phyloP scores from a whole-genome alignment of 2,113 vertebrate genomes.

The Lepisosteus osseus region DNA sequence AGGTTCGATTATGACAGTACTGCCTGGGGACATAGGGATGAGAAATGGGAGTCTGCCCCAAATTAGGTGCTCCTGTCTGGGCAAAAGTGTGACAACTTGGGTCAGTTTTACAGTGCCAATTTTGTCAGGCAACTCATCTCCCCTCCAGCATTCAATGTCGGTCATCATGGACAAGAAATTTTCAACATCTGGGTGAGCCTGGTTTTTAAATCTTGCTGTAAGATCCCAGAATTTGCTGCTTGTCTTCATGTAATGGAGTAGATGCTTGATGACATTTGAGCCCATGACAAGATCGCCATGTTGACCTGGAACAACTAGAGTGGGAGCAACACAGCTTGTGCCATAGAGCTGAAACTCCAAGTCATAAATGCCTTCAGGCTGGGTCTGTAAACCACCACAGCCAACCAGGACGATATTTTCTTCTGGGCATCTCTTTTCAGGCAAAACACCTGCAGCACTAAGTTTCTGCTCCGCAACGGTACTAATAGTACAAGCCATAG shows the following conservation, averaged over 20 bases:
- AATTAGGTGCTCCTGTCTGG: constrained; percentile 24
- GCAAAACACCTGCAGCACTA: neutral
- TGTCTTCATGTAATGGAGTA: constrained; percentile 20
- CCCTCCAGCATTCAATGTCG: neutral
- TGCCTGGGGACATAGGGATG: constrained; percentile 1
- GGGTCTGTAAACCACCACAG: neutral
- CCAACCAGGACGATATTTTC: constrained; percentile 14
- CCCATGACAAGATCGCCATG: constrained; percentile 24
- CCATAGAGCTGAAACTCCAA: constrained; percentile 9
- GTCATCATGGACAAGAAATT: neutral
- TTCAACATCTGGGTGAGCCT: neutral
- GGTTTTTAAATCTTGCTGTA: neutral
- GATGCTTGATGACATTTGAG: constrained; percentile 21
- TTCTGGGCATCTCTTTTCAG: neutral
- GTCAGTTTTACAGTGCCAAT: constrained; percentile 11
- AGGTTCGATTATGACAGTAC: neutral
- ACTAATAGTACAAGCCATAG: constrained; percentile 5
- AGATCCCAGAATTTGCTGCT: neutral
- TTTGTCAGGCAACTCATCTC: neutral
- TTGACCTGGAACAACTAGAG: constrained; percentile 25
- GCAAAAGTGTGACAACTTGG: constrained; percentile 22
- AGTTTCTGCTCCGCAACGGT: constrained; percentile 4
- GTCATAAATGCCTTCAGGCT: constrained; percentile 12
- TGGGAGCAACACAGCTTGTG: neutral
- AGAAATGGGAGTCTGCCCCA: constrained; percentile 21